These are phyloP conservation scores for Toxotes chatareus DNA, from an alignment of 2,113 vertebrate species.

Conservation along the genomic window DNA sequence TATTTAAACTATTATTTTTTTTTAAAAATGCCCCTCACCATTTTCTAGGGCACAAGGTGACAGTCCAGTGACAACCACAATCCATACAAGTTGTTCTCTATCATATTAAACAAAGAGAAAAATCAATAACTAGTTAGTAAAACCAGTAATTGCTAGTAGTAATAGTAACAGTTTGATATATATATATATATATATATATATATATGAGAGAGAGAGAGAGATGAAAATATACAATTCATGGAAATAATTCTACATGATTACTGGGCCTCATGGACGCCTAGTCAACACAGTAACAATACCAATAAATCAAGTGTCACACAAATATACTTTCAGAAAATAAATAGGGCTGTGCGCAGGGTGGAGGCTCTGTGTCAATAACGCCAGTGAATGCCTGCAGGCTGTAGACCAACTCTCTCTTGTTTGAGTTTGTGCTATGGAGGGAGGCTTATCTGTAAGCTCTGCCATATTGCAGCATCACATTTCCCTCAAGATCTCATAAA, in stretches of 20 bases:
- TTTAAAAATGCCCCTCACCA: neutral
- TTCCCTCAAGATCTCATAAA: slow-evolving; percentile 78
- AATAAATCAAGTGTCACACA: neutral
- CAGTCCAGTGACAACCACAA: too few species aligned
- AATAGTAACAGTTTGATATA: too few species aligned
- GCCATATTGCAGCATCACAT: slow-evolving; percentile 75
- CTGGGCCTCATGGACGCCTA: accelerated
- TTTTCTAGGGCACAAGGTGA: too few species aligned
- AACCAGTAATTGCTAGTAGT: too few species aligned
- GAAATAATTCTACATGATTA: neutral
- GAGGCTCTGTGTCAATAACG: slow-evolving; percentile 58
- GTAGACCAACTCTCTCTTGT: slow-evolving; percentile 71
- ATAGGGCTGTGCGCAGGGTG: slow-evolving; percentile 32
- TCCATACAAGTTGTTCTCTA: too few species aligned
- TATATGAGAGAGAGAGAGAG: too few species aligned
- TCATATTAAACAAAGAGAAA: too few species aligned
- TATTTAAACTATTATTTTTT: neutral
- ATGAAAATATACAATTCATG: neutral
- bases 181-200: too few species aligned
- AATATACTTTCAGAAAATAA: neutral
- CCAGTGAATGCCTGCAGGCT: slow-evolving; percentile 61
- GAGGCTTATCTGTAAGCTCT: slow-evolving; percentile 74
- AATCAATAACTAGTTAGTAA: too few species aligned
- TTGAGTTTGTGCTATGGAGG: slow-evolving; percentile 68
- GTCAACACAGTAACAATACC: neutral